Percentiles rank a stretch among this genome's conserved stretches.
These are phyloP conservation scores for Paramacrobiotus metropolitanus DNA, from an alignment of 1,140 invertebrate species.

Conservation along the genomic window DNA sequence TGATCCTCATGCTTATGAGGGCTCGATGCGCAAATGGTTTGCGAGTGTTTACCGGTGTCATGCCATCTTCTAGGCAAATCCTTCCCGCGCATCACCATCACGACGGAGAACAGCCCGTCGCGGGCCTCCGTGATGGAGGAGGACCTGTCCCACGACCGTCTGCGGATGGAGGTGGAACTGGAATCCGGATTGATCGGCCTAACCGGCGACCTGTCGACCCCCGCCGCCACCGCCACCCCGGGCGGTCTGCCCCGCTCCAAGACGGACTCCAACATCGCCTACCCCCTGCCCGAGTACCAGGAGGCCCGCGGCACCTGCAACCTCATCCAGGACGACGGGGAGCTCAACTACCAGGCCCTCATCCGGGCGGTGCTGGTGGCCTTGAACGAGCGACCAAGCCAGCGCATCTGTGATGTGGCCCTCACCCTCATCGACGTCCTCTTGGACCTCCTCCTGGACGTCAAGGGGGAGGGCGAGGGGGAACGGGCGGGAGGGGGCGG, in stretches of 20 bases:
- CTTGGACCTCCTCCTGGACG: slow-evolving; percentile 2
- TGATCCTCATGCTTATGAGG: too few species aligned
- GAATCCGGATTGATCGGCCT: too few species aligned
- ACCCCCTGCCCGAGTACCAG: slow-evolving; percentile 43
- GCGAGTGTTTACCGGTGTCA: too few species aligned
- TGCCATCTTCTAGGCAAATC: slow-evolving; percentile 50
- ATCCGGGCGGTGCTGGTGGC: slow-evolving; percentile 34
- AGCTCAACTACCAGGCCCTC: slow-evolving; percentile 69
- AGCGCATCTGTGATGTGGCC: slow-evolving; percentile 14
- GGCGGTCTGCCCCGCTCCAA: slow-evolving; percentile 51
- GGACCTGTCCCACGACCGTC: too few species aligned
- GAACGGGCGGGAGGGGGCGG: too few species aligned
- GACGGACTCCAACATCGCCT: slow-evolving; percentile 81
- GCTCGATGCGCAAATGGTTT: slow-evolving; percentile 34
- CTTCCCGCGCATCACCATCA: slow-evolving; percentile 4
- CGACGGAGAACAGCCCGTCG: not conserved
- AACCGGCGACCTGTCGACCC: too few species aligned
- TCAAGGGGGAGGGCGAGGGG: too few species aligned
- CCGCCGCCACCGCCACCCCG: too few species aligned
- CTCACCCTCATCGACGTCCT: slow-evolving; percentile 17
- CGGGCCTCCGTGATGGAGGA: too few species aligned
- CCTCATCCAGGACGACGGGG: slow-evolving; percentile 83
- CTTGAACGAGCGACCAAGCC: slow-evolving; percentile 14
- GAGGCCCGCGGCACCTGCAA: slow-evolving; percentile 65
- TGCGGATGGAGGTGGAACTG: too few species aligned